These are phyloP conservation scores for Loxodonta africana DNA, from an alignment of 2,113 vertebrate genomes.

Conservation along the genomic window DNA sequence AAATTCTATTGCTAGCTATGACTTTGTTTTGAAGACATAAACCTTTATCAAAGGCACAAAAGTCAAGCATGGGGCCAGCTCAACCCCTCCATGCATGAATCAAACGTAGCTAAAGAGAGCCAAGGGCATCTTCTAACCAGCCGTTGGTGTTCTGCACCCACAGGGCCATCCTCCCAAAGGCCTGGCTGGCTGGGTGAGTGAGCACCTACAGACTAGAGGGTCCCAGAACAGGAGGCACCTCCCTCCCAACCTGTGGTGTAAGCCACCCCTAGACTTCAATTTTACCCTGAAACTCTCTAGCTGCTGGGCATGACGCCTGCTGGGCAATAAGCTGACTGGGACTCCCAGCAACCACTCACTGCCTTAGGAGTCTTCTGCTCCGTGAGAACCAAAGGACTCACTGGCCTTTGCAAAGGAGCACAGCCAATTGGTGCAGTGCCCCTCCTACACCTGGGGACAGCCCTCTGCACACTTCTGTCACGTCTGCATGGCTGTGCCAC, in stretches of 20 bases:
- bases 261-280: background rate
- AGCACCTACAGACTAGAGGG: background rate
- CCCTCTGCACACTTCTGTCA: no score
- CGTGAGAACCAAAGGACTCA: background rate
- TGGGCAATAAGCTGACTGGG: background rate
- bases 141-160: background rate
- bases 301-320: background rate
- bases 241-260: background rate
- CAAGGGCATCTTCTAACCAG: conserved; percentile 94
- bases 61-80: conserved; percentile 93
- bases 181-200: background rate
- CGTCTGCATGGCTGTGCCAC: background rate
- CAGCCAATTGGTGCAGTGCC: background rate
- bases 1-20: conserved; percentile 95
- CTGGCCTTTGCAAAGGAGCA: background rate
- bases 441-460: conserved; percentile 74
- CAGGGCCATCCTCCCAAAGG: no score
- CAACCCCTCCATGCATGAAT: conserved; percentile 95
- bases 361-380: conserved; percentile 85
- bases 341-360: conserved; percentile 77
- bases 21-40: conserved; percentile 95
- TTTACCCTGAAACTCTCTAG: background rate
- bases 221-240: background rate
- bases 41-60: conserved; percentile 90
- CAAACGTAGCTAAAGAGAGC: conserved; percentile 96